Evolutionary conservation across 1,140 invertebrate species (phyloP).

Genomic region (Zaprionus lachaisei): DNA sequence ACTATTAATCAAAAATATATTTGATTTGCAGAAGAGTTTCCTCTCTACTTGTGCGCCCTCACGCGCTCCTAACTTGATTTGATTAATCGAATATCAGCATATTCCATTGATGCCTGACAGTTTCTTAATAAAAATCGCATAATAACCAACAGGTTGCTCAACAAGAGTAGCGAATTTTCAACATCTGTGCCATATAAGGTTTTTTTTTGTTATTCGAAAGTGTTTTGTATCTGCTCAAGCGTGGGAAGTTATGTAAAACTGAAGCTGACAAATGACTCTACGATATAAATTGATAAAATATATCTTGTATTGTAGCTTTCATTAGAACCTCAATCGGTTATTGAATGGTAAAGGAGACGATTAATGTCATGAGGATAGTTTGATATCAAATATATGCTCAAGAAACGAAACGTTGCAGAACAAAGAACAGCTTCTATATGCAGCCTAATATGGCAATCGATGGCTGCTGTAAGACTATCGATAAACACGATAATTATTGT

Average conservation of each 20-base stretch:
- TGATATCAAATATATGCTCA: no score
- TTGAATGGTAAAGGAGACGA: background rate
- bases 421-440: no score
- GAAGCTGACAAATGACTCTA: background rate
- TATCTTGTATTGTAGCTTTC: background rate
- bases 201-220: background rate
- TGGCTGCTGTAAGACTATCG: background rate
- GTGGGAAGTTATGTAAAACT: background rate
- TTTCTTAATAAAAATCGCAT: conserved; percentile 11
- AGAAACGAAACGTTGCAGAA: no score
- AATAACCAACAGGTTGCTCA: conserved; percentile 4
- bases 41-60: background rate
- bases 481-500: background rate
- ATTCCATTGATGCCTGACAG: conserved; percentile 2
- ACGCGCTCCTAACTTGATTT: background rate
- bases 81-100: conserved; percentile 1
- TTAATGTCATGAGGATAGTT: no score
- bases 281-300: background rate
- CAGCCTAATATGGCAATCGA: background rate
- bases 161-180: background rate
- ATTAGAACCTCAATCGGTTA: background rate
- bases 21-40: background rate
- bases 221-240: background rate
- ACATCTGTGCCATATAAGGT: background rate
- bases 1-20: conserved; percentile 10